A percentile compares a stretch with the other conserved stretches of the same genome.
These are phyloP conservation scores for Phania funesta DNA, from an alignment of 2,888 invertebrate genomes.

Conservation along the genomic window DNA sequence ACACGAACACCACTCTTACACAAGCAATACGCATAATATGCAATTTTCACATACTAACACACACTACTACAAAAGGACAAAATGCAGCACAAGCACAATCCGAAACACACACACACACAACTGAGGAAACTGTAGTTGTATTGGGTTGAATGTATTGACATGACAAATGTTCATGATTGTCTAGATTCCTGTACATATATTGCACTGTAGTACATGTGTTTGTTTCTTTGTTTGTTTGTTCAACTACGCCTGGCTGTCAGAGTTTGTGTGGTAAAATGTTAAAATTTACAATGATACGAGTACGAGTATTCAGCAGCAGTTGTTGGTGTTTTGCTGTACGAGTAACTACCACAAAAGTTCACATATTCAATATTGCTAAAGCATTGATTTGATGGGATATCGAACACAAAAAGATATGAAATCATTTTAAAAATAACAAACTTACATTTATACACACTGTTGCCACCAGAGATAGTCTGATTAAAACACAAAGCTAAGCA, in stretches of 20 bases:
- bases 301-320: conserved; percentile 58
- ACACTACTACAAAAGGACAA: background rate
- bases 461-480: background rate
- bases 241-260: background rate
- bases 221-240: background rate
- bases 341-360: conserved; percentile 45
- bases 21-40: conserved; percentile 50
- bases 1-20: background rate
- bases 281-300: conserved; percentile 54
- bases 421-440: conserved; percentile 56
- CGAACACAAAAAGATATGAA: conserved; percentile 56
- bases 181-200: conserved; percentile 24
- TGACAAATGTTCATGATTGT: conserved; percentile 37
- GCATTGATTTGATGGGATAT: conserved; percentile 60
- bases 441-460: conserved; percentile 7
- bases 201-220: background rate
- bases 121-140: background rate
- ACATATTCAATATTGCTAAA: conserved; percentile 51
- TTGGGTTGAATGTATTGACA: conserved; percentile 2
- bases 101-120: background rate
- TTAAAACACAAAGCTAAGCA: conserved; percentile 1
- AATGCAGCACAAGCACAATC: background rate
- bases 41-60: conserved; percentile 19
- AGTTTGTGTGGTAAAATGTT: background rate
- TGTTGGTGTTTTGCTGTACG: conserved; percentile 24